phyloP scores from a whole-genome alignment of 2,888 invertebrate species.

The Brenthis hecate region DNA sequence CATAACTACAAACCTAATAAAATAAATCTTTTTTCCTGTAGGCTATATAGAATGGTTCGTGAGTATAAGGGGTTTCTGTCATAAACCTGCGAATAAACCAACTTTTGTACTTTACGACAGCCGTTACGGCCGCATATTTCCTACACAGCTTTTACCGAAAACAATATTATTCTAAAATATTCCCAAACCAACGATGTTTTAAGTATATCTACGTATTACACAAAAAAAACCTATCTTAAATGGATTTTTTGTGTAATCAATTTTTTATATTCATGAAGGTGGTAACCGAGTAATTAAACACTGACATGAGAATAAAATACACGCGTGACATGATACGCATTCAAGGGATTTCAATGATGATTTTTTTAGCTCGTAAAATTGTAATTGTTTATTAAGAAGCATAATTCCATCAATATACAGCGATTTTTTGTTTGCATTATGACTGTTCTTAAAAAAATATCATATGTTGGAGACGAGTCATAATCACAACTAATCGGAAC shows the following conservation, averaged over 20 bases:
- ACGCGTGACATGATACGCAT: neutral
- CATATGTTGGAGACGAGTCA: too few relatives aligned
- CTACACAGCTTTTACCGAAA: slow-evolving; percentile 5
- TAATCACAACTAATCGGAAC: too few relatives aligned
- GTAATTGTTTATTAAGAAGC: neutral
- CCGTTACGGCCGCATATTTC: slow-evolving; percentile 15
- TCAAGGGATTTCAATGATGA: neutral
- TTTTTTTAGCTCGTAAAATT: neutral
- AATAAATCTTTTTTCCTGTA: too few relatives aligned
- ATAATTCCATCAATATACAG: neutral
- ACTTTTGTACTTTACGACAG: slow-evolving; percentile 11
- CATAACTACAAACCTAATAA: too few relatives aligned
- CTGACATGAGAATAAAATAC: neutral
- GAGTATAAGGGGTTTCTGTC: slow-evolving; percentile 9
- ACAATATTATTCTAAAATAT: slow-evolving; percentile 41
- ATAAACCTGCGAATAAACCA: slow-evolving; percentile 11
- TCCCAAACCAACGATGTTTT: neutral
- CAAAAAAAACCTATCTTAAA: too few relatives aligned
- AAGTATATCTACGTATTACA: neutral
- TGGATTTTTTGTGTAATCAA: neutral
- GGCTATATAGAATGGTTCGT: neutral
- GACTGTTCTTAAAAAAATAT: too few relatives aligned
- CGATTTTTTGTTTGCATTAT: too few relatives aligned
- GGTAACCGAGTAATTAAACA: neutral
- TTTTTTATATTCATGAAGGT: neutral